phyloP scores from a whole-genome alignment of 2,888 invertebrate species.

The Chrysolina haemoptera region DNA sequence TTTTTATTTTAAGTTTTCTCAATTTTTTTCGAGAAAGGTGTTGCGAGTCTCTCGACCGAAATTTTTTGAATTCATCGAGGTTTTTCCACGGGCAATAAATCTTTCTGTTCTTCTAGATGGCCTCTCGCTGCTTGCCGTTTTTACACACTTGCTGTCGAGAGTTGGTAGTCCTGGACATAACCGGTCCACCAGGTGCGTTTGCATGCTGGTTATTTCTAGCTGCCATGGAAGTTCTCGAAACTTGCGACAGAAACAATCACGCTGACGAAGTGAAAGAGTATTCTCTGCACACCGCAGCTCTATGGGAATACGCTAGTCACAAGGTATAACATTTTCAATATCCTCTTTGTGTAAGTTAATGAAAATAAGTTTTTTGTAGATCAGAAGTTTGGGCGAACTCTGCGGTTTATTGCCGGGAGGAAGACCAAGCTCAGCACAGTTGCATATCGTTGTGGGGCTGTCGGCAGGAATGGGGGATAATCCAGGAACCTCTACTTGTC shows the following conservation, averaged over 20 bases:
- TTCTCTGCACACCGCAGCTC: slow-evolving; percentile 87
- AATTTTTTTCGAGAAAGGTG: too few species aligned
- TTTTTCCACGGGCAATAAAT: too few species aligned
- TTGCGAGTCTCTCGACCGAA: too few species aligned
- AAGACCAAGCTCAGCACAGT: slow-evolving; percentile 87
- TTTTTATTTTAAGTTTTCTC: too few species aligned
- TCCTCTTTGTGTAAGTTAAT: too few species aligned
- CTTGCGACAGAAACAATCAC: slow-evolving; percentile 81
- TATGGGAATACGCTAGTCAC: slow-evolving; percentile 88
- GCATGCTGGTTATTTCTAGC: slow-evolving; percentile 96
- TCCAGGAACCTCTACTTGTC: slow-evolving; percentile 71
- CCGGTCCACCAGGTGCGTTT: slow-evolving; percentile 85
- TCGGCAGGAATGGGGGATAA: slow-evolving; percentile 92
- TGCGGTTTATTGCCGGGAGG: slow-evolving; percentile 92
- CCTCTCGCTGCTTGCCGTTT: slow-evolving; percentile 90
- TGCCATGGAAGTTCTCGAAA: slow-evolving; percentile 86
- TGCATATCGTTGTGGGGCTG: slow-evolving; percentile 91
- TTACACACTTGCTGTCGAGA: slow-evolving; percentile 92
- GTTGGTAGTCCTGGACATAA: slow-evolving; percentile 84
- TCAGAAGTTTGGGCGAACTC: slow-evolving; percentile 87
- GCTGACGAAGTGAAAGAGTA: slow-evolving; percentile 82
- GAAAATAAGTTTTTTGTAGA: slow-evolving; percentile 69
- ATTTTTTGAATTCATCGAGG: too few species aligned
- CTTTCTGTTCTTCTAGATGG: slow-evolving; percentile 77
- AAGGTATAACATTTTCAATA: slow-evolving; percentile 59